Conservation (phyloP, 1,140 invertebrate species). For the Ceratina japonica region DNA sequence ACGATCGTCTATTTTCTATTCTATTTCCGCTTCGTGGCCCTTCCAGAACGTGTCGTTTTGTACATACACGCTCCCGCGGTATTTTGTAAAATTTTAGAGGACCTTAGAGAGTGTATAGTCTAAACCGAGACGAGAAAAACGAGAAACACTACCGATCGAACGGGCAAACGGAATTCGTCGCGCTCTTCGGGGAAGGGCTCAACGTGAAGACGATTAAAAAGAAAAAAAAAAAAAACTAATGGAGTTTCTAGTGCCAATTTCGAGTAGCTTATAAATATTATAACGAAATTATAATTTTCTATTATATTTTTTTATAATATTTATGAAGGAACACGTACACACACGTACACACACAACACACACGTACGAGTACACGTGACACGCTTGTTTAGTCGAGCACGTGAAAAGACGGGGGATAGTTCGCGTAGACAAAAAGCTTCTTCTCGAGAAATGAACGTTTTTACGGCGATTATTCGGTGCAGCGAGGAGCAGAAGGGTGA, state of each 20-base stretch:
- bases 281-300: slow-evolving; percentile 53
- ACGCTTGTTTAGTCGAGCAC: slow-evolving; percentile 34
- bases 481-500: not conserved
- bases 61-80: slow-evolving; percentile 38
- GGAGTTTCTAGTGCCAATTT: slow-evolving; percentile 47
- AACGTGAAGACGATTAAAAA: not conserved
- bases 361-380: not conserved
- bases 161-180: not conserved
- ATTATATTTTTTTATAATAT: slow-evolving; percentile 54
- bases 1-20: slow-evolving; percentile 11
- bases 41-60: slow-evolving; percentile 14
- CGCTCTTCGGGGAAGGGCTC: not conserved
- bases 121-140: not conserved
- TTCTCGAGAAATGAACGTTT: slow-evolving; percentile 19
- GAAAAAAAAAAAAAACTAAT: not conserved
- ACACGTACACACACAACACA: not conserved
- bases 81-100: slow-evolving; percentile 39
- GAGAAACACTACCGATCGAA: not conserved
- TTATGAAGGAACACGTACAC: slow-evolving; percentile 44
- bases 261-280: slow-evolving; percentile 52
- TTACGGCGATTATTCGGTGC: not conserved
- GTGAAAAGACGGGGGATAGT: not conserved
- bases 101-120: slow-evolving; percentile 12
- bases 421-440: not conserved
- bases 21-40: slow-evolving; percentile 24